phyloP scores from a whole-genome alignment of 35 echinoderm and acorn worm species.

The Chiridota heheva region DNA sequence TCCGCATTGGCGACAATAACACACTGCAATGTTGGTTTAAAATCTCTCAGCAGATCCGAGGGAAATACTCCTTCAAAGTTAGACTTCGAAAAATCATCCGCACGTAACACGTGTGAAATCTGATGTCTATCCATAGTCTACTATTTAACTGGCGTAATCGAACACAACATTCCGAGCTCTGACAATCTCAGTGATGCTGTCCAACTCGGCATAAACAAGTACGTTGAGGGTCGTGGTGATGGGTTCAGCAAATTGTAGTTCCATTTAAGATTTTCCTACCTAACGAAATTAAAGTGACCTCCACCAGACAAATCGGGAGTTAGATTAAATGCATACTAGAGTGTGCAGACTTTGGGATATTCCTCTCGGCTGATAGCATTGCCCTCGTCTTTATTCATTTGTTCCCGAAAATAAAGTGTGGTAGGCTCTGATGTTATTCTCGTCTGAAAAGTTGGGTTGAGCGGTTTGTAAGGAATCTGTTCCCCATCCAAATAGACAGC shows the following conservation, averaged over 20 bases:
- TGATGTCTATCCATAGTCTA: conserved; percentile 43
- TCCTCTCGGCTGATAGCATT: conserved; percentile 52
- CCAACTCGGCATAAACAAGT: conserved; percentile 10
- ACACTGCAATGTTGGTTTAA: not conserved
- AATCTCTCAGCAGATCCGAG: conserved; percentile 23
- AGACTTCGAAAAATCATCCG: not conserved
- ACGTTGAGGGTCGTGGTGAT: conserved; percentile 26
- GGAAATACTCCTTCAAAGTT: conserved; percentile 53
- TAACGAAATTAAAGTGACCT: conserved; percentile 39
- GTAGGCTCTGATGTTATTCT: conserved; percentile 27
- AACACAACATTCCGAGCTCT: conserved; percentile 46
- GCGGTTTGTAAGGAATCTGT: conserved; percentile 13
- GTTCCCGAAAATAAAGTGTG: conserved; percentile 51
- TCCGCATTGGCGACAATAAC: conserved; percentile 33
- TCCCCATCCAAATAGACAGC: conserved; percentile 32
- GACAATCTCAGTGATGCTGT: conserved; percentile 4
- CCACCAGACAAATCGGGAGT: conserved; percentile 47
- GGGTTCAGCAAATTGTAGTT: conserved; percentile 44
- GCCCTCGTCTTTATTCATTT: conserved; percentile 53
- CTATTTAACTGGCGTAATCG: conserved; percentile 35
- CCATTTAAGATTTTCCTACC: conserved; percentile 46
- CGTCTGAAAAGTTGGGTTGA: conserved; percentile 12
- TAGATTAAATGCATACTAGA: conserved; percentile 55
- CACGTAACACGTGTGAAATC: not conserved
- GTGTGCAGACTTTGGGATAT: conserved; percentile 30